Conservation (phyloP, 1,140 invertebrate genomes). For the Littorina saxatilis region DNA sequence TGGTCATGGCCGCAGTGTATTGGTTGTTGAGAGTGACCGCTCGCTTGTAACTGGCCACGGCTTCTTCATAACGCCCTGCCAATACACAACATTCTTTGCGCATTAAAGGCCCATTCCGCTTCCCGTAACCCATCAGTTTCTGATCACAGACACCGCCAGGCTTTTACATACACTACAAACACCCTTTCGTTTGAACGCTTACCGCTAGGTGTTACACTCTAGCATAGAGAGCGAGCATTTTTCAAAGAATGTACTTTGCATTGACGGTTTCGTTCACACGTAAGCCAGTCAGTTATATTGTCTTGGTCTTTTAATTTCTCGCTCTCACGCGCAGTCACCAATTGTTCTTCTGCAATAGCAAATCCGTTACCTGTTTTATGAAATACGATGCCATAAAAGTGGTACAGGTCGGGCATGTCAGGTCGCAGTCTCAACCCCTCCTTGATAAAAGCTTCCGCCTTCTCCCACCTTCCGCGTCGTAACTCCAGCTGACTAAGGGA, state of each 20-base stretch:
- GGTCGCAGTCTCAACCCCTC: constrained; percentile 54
- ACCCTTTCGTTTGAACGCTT: too few relatives aligned
- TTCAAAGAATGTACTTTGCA: neutral
- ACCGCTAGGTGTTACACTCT: too few relatives aligned
- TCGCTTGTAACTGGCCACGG: constrained; percentile 69
- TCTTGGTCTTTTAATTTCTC: too few relatives aligned
- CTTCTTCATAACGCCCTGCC: constrained; percentile 67
- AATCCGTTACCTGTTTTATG: constrained; percentile 72
- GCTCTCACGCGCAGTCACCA: too few relatives aligned
- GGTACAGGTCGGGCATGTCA: constrained; percentile 70
- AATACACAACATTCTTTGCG: neutral
- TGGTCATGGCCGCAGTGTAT: constrained; percentile 69
- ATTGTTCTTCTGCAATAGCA: neutral
- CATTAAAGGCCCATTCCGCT: too few relatives aligned
- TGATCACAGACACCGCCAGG: too few relatives aligned
- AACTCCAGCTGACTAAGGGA: constrained; percentile 52
- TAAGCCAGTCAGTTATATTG: neutral
- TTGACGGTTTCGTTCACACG: neutral
- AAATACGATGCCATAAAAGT: constrained; percentile 75
- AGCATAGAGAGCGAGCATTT: too few relatives aligned
- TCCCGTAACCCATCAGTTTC: too few relatives aligned
- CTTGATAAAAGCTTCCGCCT: constrained; percentile 56
- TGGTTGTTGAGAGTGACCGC: constrained; percentile 67
- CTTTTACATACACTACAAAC: too few relatives aligned
- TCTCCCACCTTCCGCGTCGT: constrained; percentile 42